Evolutionary conservation across 92 coral and sea anemone species (phyloP).

Genomic region (Paramuricea clavata): DNA sequence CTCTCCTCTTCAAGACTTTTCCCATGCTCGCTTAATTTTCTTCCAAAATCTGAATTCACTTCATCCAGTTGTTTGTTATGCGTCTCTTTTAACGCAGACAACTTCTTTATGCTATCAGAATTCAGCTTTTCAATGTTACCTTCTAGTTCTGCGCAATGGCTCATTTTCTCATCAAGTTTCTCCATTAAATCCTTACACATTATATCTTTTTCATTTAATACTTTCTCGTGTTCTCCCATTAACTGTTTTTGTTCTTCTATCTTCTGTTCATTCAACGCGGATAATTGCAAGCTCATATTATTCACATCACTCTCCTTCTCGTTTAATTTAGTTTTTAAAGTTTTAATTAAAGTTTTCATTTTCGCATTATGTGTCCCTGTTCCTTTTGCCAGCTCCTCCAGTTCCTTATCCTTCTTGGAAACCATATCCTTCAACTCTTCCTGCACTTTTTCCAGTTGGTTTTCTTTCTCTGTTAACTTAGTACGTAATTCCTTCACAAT

Average conservation of each 20-base stretch:
- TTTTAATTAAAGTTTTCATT: slow-evolving; percentile 59
- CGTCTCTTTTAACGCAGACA: slow-evolving; percentile 49
- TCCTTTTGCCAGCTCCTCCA: slow-evolving; percentile 63
- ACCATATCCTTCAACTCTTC: slow-evolving; percentile 74
- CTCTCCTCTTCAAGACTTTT: slow-evolving; percentile 84
- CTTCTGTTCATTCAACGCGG: slow-evolving; percentile 62
- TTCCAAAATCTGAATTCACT: slow-evolving; percentile 69
- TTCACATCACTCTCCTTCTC: slow-evolving; percentile 70
- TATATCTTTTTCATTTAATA: slow-evolving; percentile 62
- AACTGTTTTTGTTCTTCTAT: slow-evolving; percentile 81
- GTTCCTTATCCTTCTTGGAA: slow-evolving; percentile 63
- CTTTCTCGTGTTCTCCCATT: slow-evolving; percentile 78
- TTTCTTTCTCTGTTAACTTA: slow-evolving; percentile 88
- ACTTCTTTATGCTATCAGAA: background rate
- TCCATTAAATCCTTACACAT: slow-evolving; percentile 73
- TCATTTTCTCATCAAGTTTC: slow-evolving; percentile 63
- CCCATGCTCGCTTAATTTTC: slow-evolving; percentile 66
- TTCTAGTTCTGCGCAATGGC: slow-evolving; percentile 63
- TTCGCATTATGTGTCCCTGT: slow-evolving; percentile 72
- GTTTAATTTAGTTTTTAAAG: slow-evolving; percentile 65
- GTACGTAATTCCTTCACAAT: slow-evolving; percentile 90
- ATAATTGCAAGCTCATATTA: slow-evolving; percentile 74
- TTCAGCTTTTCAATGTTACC: slow-evolving; percentile 63
- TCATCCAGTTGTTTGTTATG: slow-evolving; percentile 63
- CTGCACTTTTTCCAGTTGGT: slow-evolving; percentile 74